A percentile compares a stretch with the other conserved stretches of the same genome.
These are phyloP conservation scores for Tragopan temminckii DNA, from an alignment of 2,797 vertebrate species.

Conservation along the genomic window DNA sequence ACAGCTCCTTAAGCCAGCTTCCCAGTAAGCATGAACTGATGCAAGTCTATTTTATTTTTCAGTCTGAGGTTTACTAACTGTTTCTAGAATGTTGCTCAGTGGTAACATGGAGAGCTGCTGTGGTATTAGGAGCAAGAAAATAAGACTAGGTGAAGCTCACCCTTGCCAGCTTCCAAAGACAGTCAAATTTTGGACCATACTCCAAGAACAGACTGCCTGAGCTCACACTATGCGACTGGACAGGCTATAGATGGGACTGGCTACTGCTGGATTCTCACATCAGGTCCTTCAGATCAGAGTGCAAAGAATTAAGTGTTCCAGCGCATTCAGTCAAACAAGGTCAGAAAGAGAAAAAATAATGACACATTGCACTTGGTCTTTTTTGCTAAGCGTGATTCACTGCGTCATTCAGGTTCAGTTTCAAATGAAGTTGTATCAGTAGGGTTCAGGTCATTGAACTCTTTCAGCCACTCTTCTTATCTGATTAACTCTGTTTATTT, in stretches of 20 bases:
- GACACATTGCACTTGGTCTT: neutral
- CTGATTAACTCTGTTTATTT: slow-evolving; percentile 25
- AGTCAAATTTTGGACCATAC: neutral
- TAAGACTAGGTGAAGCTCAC: neutral
- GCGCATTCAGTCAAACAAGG: neutral
- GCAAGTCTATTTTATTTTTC: neutral
- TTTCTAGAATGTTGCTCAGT: neutral
- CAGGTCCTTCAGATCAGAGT: neutral
- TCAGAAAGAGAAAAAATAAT: slow-evolving; percentile 24
- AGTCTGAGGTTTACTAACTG: neutral
- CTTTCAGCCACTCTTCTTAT: neutral
- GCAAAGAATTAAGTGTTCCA: neutral
- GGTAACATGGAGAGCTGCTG: neutral
- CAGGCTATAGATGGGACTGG: neutral
- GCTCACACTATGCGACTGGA: neutral
- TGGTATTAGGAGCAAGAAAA: neutral
- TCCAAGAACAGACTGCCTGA: neutral
- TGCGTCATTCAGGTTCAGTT: neutral
- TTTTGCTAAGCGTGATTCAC: neutral
- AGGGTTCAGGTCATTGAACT: neutral
- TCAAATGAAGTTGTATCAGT: neutral
- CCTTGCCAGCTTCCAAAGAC: neutral
- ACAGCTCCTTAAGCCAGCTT: neutral
- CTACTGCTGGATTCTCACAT: neutral
- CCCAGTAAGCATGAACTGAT: neutral